Conservation (phyloP, 2,888 invertebrate genomes). For the Heliconius aoede region DNA sequence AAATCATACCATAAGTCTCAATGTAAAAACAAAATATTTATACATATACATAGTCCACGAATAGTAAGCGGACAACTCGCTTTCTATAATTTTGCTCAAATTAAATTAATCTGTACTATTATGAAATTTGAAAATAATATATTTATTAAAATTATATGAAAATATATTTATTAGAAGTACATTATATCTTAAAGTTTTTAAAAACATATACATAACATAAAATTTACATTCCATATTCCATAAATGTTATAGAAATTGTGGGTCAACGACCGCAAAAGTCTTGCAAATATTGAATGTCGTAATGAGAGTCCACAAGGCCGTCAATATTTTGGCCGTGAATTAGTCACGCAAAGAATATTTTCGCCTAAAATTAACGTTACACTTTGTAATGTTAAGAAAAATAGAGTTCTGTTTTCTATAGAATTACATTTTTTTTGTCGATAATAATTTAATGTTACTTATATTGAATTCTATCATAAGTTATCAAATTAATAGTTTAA, state of each 20-base stretch:
- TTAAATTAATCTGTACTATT: too few relatives aligned
- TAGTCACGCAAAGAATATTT: conserved; percentile 41
- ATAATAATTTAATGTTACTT: too few relatives aligned
- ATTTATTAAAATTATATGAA: too few relatives aligned
- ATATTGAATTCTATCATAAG: background rate
- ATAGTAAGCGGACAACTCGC: too few relatives aligned
- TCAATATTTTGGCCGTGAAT: conserved; percentile 49
- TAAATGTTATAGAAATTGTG: conserved; percentile 37
- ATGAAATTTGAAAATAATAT: too few relatives aligned
- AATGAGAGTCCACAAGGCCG: conserved; percentile 67
- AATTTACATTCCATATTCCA: background rate
- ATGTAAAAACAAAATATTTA: too few relatives aligned
- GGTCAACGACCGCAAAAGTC: conserved; percentile 65
- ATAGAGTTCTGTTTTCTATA: too few relatives aligned
- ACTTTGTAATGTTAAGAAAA: background rate
- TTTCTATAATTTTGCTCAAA: too few relatives aligned
- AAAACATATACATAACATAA: background rate
- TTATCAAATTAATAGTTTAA: background rate
- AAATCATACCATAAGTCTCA: too few relatives aligned
- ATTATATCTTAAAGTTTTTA: background rate
- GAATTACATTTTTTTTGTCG: background rate
- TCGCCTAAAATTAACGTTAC: conserved; percentile 6
- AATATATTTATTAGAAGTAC: too few relatives aligned
- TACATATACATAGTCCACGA: too few relatives aligned
- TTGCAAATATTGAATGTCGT: conserved; percentile 56